Evolutionary conservation across 2,888 invertebrate genomes (phyloP).

Genomic region (Mesorhabditis spiculigera): DNA sequence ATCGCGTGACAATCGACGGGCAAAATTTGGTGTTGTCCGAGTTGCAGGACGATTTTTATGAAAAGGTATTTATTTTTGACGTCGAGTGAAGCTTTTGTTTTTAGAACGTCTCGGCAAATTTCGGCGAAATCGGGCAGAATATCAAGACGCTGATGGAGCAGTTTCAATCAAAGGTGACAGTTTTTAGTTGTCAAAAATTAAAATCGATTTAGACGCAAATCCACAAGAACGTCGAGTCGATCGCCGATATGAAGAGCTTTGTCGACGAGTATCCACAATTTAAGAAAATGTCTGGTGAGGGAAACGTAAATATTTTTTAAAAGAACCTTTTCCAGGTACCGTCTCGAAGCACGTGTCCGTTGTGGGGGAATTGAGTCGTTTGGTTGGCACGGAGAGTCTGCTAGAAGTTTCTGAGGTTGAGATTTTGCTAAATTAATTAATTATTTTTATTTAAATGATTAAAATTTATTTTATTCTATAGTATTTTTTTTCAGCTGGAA

Average conservation of each 20-base stretch:
- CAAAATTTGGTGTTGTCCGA: conserved; percentile 82
- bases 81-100: conserved; percentile 11
- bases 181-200: too few relatives aligned
- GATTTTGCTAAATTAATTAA: too few relatives aligned
- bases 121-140: conserved; percentile 95
- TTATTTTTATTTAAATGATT: too few relatives aligned
- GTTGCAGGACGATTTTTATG: conserved; percentile 95
- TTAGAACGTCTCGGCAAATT: conserved; percentile 88
- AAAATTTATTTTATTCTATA: too few relatives aligned
- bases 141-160: conserved; percentile 96
- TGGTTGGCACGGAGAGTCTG: conserved; percentile 75
- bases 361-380: conserved; percentile 85
- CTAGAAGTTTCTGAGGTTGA: conserved; percentile 64
- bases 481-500: conserved; percentile 71
- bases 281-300: conserved; percentile 68
- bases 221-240: conserved; percentile 84
- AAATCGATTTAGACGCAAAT: conserved; percentile 68
- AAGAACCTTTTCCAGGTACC: conserved; percentile 63
- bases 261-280: conserved; percentile 97
- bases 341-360: conserved; percentile 96
- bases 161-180: conserved; percentile 78
- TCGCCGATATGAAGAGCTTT: conserved; percentile 86
- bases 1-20: conserved; percentile 87
- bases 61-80: conserved; percentile 67
- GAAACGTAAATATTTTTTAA: neutral